Percentiles rank a stretch among this genome's conserved stretches.
Evolutionary conservation across 2,113 vertebrate species (phyloP).

Genomic region (Rhynchomys soricoides): DNA sequence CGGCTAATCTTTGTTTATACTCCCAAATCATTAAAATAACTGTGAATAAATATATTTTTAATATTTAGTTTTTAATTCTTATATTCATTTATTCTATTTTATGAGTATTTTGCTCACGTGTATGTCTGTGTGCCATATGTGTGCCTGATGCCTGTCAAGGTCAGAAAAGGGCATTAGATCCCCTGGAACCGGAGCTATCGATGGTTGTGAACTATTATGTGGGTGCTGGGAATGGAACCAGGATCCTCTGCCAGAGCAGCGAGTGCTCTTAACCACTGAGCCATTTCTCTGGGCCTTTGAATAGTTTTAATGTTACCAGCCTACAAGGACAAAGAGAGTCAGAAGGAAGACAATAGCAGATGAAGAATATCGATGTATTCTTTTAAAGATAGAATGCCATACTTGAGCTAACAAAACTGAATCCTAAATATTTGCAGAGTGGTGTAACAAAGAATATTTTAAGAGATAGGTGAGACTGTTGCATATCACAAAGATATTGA

Average conservation of each 20-base stretch:
- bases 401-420: background rate
- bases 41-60: constrained; percentile 13
- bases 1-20: background rate
- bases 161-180: background rate
- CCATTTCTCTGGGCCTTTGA: background rate
- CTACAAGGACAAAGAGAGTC: constrained; percentile 31
- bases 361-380: background rate
- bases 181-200: background rate
- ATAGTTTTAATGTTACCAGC: constrained; percentile 25
- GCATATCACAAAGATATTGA: background rate
- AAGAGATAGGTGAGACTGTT: background rate
- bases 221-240: background rate
- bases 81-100: background rate
- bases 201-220: background rate
- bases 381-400: constrained; percentile 1
- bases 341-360: background rate
- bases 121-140: background rate
- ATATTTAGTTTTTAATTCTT: background rate
- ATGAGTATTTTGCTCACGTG: background rate
- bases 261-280: background rate
- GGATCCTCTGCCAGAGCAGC: background rate
- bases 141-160: background rate
- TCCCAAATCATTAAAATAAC: constrained; percentile 1
- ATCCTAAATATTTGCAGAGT: background rate
- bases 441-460: background rate